Base-by-base conservation (phyloP, 2,888 invertebrate species). In the Exocentrus adspersus region DNA sequence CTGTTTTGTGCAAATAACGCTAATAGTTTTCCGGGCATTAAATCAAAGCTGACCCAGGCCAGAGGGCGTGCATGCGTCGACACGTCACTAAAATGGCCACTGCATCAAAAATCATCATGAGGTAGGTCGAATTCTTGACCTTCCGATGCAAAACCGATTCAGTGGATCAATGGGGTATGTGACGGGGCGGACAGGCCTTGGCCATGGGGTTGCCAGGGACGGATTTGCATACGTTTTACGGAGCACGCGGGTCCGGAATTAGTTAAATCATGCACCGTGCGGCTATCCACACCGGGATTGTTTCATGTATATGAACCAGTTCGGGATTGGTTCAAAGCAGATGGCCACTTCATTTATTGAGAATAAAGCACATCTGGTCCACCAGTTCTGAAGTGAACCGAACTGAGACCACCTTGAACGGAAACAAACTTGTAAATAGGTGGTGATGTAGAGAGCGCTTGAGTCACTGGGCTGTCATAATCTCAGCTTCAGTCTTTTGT, bases 121-220 rank as follows among this genome's bases (percentile, higher is more conserved):
- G 19, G 21, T 2, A 2, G 24, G 28, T 16, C 28, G 17, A 54
- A 30, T 1, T 43, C 43, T 43, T 54, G 54, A 54, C 54, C 54
- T 54, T 54, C 24, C 1, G 14, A 43, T 54, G 43, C 54, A 54
- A n/a, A 24, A 43, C 24, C 9, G 6, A 17, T 12, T 21, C 17
- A 7, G 2, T 19, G 54, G 28, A 54, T 54, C 54, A 54, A 54
- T 54, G 41, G 54, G 14, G 43, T 17, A 54, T 24, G 54, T 24
- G 20, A 43, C 16, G 30, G 12, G 54, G 46, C 6, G 12, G 6
- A 6, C 16, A 28, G 28, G 48, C 48, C 48, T 48, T 48, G 48
- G 28, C 48, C 48, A 4, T 48, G 28, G 5, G 28, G 16, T 48
- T 6, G 14, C 5, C 37, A n/a, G 12, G 3, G 37, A 2, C 4